These are phyloP conservation scores for Troides aeacus DNA, from an alignment of 2,888 invertebrate genomes.

Conservation along the genomic window DNA sequence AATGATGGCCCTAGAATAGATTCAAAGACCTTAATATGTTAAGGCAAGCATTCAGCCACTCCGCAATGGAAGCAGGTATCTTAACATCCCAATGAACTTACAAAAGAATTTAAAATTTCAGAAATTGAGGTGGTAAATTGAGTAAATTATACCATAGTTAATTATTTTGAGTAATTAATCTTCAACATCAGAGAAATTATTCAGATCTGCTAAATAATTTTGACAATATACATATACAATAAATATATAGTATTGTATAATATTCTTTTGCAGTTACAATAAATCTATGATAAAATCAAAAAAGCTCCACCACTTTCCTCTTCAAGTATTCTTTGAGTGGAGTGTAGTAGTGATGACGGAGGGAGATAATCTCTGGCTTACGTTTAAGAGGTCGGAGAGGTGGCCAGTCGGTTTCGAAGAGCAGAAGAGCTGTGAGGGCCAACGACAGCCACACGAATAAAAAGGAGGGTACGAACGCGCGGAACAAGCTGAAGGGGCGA, in stretches of 20 bases:
- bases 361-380: conserved; percentile 87
- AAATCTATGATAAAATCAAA: conserved; percentile 66
- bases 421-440: conserved; percentile 83
- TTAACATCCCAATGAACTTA: not conserved
- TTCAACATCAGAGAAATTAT: not conserved
- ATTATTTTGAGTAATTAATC: not conserved
- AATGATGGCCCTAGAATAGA: too few species aligned
- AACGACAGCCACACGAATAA: conserved; percentile 86
- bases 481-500: conserved; percentile 81
- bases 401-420: conserved; percentile 90
- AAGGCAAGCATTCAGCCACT: too few species aligned
- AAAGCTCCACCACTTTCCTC: conserved; percentile 81
- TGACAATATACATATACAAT: too few species aligned
- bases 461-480: conserved; percentile 89
- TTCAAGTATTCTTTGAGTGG: conserved; percentile 89
- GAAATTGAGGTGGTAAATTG: not conserved
- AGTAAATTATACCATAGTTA: not conserved
- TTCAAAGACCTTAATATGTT: too few species aligned
- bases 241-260: too few species aligned
- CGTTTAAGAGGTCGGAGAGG: conserved; percentile 84
- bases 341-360: conserved; percentile 90
- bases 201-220: not conserved
- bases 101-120: not conserved
- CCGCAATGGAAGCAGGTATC: too few species aligned
- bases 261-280: not conserved